Percentiles rank a stretch among this genome's conserved stretches.
phyloP scores from a whole-genome alignment of 2,888 invertebrate genomes.

The Synanthedon andrenaeformis region DNA sequence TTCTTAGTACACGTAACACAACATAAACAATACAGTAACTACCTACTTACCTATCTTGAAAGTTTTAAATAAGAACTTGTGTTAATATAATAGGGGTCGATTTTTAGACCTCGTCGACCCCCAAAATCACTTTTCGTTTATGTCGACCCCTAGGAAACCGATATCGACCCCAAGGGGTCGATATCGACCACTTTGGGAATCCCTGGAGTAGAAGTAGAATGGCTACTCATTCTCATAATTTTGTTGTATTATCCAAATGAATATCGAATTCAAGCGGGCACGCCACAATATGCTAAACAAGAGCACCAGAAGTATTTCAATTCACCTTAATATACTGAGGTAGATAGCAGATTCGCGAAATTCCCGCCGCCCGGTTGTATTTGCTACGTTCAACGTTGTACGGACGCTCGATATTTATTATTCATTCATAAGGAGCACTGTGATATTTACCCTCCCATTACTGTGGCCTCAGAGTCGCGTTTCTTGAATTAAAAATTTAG shows the following conservation, averaged over 20 bases:
- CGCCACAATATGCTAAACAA: neutral
- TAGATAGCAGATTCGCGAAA: constrained; percentile 11
- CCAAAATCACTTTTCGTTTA: too few species aligned
- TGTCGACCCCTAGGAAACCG: too few species aligned
- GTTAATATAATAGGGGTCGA: too few species aligned
- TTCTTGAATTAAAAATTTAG: constrained; percentile 57
- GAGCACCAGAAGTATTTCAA: neutral
- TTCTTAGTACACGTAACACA: too few species aligned
- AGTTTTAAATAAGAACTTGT: too few species aligned
- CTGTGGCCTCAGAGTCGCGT: constrained; percentile 46
- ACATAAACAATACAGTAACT: too few species aligned
- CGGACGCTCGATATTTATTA: constrained; percentile 45
- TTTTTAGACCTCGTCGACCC: too few species aligned
- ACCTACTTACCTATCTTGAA: too few species aligned
- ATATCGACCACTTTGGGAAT: too few species aligned
- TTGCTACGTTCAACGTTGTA: constrained; percentile 27
- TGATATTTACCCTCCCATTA: constrained; percentile 64
- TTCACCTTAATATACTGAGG: neutral
- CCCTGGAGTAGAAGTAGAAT: too few species aligned
- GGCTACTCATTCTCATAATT: neutral
- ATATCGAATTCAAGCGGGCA: neutral
- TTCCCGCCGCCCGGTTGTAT: constrained; percentile 25
- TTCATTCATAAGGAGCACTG: constrained; percentile 57
- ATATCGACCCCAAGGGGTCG: too few species aligned
- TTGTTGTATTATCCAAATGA: neutral